These are phyloP conservation scores for Enteromius thamalakanensis DNA, from an alignment of 2,797 vertebrate species.

Conservation along the genomic window DNA sequence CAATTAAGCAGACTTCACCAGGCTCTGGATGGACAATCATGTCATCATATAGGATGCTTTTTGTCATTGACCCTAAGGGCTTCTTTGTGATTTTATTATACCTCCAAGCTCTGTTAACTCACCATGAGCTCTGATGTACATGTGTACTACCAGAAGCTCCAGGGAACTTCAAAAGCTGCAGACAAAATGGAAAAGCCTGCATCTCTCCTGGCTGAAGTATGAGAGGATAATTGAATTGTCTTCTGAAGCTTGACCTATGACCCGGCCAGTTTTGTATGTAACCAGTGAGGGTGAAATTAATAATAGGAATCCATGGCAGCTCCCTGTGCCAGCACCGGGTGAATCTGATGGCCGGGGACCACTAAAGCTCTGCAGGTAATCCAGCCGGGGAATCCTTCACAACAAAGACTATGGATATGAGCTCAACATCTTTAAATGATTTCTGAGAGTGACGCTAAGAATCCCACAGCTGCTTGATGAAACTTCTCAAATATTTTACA, in stretches of 20 bases:
- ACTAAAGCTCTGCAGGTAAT: constrained; percentile 27
- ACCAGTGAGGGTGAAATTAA: constrained; percentile 59
- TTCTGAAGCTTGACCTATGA: constrained; percentile 70
- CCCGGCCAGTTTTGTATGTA: constrained; percentile 67
- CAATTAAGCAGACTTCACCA: not conserved
- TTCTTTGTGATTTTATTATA: constrained; percentile 18
- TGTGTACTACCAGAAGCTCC: constrained; percentile 57
- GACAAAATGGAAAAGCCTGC: constrained; percentile 63
- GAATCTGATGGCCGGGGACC: constrained; percentile 23
- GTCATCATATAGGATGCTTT: constrained; percentile 13
- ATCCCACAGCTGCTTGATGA: not conserved
- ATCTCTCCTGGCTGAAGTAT: constrained; percentile 68
- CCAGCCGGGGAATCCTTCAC: constrained; percentile 19
- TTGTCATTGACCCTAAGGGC: not conserved
- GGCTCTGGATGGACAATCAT: not conserved
- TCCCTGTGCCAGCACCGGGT: constrained; percentile 16
- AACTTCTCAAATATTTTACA: not conserved
- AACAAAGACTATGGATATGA: constrained; percentile 42
- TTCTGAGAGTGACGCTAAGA: constrained; percentile 31
- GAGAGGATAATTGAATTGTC: constrained; percentile 74
- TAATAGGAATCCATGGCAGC: constrained; percentile 12
- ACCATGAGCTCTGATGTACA: constrained; percentile 49
- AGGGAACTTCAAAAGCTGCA: constrained; percentile 63
- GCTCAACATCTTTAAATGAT: constrained; percentile 34
- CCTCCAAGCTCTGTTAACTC: constrained; percentile 33